Conservation (phyloP, 2,113 vertebrate genomes). For the Mionectes macconnelli region DNA sequence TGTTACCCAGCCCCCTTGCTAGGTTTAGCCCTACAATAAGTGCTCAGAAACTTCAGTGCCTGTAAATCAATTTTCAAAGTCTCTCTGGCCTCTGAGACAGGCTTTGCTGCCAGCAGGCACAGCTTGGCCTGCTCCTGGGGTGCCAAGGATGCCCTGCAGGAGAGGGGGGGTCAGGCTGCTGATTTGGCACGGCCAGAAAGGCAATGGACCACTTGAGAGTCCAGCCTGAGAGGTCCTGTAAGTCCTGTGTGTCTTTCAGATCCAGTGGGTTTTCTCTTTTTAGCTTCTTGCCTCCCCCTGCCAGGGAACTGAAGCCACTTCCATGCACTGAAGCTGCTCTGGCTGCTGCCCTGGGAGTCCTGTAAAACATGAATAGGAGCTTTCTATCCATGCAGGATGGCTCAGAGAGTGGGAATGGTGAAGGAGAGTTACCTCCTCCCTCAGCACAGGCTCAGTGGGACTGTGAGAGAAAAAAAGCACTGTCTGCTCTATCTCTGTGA, state of each 20-base stretch:
- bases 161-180: fast-evolving
- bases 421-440: neutral
- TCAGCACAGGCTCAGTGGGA: neutral
- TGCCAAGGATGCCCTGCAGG: neutral
- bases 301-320: neutral
- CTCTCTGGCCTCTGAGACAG: neutral
- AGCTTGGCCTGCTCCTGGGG: neutral
- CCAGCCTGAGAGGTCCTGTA: neutral
- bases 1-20: neutral
- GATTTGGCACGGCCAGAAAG: neutral
- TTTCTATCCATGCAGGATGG: neutral
- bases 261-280: fast-evolving
- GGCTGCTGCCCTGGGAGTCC: fast-evolving
- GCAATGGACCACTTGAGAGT: neutral
- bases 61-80: neutral
- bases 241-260: neutral
- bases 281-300: neutral
- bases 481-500: neutral
- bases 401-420: neutral
- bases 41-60: neutral
- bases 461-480: neutral
- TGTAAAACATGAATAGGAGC: neutral
- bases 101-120: neutral
- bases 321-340: fast-evolving
- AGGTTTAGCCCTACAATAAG: neutral